phyloP scores from a whole-genome alignment of 2,113 vertebrate species.

The Mirza zaza region DNA sequence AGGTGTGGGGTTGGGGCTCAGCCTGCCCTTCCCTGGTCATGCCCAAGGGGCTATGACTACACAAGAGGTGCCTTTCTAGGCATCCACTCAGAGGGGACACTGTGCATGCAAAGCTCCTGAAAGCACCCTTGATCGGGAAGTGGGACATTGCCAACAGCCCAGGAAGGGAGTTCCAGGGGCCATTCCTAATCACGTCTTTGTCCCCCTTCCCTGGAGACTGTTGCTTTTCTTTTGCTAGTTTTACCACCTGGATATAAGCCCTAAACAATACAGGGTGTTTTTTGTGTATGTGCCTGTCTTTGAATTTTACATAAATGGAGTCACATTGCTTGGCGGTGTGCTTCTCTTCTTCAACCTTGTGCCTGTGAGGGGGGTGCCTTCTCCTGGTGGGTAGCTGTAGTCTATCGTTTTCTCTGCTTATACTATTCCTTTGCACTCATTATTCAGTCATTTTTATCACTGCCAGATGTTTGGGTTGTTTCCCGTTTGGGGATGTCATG shows the following conservation, averaged over 20 bases:
- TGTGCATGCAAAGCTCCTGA: neutral
- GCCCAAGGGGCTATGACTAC: neutral
- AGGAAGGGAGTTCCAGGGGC: no score
- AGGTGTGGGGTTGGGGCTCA: no score
- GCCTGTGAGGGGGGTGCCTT: neutral
- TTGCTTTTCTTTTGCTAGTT: neutral
- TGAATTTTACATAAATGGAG: neutral
- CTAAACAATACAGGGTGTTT: neutral
- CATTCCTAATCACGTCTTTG: neutral
- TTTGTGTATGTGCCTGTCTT: neutral
- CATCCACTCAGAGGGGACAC: neutral
- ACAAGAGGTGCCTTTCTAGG: neutral
- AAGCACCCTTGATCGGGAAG: neutral
- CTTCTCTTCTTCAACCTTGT: neutral
- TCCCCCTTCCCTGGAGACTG: neutral
- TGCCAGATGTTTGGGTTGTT: neutral
- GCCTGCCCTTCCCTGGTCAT: neutral
- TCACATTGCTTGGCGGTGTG: neutral
- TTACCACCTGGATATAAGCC: neutral
- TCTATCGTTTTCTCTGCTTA: neutral
- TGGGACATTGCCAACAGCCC: neutral
- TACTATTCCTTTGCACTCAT: neutral
- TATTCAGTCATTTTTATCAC: neutral
- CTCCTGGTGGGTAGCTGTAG: neutral
- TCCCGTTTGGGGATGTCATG: neutral